Conservation (phyloP, 2,113 vertebrate genomes). For the Chaenogobius annularis region DNA sequence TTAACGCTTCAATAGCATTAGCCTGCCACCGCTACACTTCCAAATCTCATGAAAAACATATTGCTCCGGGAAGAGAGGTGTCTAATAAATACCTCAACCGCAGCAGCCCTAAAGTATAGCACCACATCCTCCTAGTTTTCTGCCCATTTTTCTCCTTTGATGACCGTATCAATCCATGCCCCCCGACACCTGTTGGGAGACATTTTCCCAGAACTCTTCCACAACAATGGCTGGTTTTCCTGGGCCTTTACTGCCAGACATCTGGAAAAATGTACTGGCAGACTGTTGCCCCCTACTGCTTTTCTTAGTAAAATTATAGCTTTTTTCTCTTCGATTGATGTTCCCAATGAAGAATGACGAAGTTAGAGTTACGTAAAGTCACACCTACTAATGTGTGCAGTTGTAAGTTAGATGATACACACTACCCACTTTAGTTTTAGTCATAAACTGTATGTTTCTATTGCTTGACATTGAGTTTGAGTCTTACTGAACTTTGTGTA, state of each 20-base stretch:
- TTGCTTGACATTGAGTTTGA: not conserved
- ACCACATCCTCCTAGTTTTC: conserved; percentile 37
- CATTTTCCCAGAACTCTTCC: conserved; percentile 52
- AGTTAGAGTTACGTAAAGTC: conserved; percentile 22
- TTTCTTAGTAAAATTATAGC: conserved; percentile 59
- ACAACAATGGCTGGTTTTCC: conserved; percentile 65
- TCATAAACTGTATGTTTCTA: not conserved
- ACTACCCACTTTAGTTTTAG: not conserved
- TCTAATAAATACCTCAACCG: conserved; percentile 40
- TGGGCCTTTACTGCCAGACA: conserved; percentile 47
- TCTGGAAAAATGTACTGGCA: conserved; percentile 69
- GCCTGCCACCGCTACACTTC: conserved; percentile 23
- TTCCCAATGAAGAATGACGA: conserved; percentile 1
- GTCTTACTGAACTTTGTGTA: not conserved
- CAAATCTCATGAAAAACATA: conserved; percentile 37
- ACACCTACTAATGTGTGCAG: conserved; percentile 12
- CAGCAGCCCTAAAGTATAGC: conserved; percentile 2
- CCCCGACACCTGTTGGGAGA: conserved; percentile 72
- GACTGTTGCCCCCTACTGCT: conserved; percentile 8
- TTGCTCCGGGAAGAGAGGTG: conserved; percentile 31
- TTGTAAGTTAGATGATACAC: conserved; percentile 7
- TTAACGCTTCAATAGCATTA: conserved; percentile 29
- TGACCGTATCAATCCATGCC: conserved; percentile 8
- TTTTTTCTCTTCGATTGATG: conserved; percentile 33
- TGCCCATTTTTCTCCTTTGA: conserved; percentile 27